phyloP scores from a whole-genome alignment of 2,113 vertebrate species.

The Circaetus cinerascens region DNA sequence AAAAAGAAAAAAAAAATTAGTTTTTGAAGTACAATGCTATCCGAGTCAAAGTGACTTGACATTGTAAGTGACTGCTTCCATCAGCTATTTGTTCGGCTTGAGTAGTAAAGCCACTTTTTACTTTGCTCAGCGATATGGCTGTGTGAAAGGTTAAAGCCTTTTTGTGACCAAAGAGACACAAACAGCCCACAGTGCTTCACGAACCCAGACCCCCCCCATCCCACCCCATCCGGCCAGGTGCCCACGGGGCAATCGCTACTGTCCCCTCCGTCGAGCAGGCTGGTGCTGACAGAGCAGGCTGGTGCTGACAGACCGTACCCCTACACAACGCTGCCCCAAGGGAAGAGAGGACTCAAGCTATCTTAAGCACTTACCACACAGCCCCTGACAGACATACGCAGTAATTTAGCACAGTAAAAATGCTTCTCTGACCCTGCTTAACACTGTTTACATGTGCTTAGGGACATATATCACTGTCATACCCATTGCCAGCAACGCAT shows the following conservation, averaged over 20 bases:
- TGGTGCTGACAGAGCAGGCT: not conserved
- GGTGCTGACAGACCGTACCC: not conserved
- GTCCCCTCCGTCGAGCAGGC: fast-evolving
- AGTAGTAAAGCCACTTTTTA: not conserved
- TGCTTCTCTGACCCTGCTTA: not conserved
- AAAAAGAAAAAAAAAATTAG: not conserved
- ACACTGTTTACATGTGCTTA: not conserved
- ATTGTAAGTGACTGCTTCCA: not conserved
- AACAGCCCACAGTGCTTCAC: not conserved
- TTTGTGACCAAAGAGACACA: not conserved
- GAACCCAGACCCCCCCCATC: not conserved
- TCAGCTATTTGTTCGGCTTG: not conserved
- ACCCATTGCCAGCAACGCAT: not conserved
- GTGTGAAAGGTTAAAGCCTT: not conserved
- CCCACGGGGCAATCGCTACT: not conserved
- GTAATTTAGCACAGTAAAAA: not conserved
- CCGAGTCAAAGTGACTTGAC: not conserved
- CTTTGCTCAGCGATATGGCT: not conserved
- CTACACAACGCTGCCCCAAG: not conserved
- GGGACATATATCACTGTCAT: not conserved
- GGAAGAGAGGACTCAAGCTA: not conserved
- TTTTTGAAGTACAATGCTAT: not conserved
- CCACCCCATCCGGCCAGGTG: not conserved
- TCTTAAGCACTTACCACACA: not conserved
- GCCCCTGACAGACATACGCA: not conserved